A percentile compares a stretch with the other conserved stretches of the same genome.
Conservation (phyloP, 2,888 invertebrate species). For the Drosophila greeni region DNA sequence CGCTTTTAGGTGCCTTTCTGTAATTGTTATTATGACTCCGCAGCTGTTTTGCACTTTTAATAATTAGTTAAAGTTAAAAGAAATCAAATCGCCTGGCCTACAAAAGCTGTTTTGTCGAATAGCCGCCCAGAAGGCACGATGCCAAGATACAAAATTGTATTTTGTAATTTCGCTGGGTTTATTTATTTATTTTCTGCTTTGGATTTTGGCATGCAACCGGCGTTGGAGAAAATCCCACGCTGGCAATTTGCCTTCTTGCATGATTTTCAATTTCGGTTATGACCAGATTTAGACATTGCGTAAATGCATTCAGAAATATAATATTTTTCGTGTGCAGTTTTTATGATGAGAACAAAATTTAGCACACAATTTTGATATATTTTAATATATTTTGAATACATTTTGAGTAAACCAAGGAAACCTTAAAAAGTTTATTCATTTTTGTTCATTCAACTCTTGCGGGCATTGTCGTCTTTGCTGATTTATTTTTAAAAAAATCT, state of each 20-base stretch:
- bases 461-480: constrained; percentile 10
- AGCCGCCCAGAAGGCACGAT: constrained; percentile 60
- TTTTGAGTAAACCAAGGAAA: constrained; percentile 4
- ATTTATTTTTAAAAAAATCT: constrained; percentile 3
- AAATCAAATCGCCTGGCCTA: constrained; percentile 24
- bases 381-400: constrained; percentile 1
- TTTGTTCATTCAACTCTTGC: constrained; percentile 29
- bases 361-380: constrained; percentile 3
- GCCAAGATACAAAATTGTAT: constrained; percentile 49
- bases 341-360: constrained; percentile 11
- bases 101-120: constrained; percentile 40
- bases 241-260: constrained; percentile 35
- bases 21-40: constrained; percentile 23
- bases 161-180: constrained; percentile 11
- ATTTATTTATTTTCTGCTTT: constrained; percentile 29
- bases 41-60: constrained; percentile 49
- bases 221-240: constrained; percentile 46
- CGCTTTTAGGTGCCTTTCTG: constrained; percentile 11
- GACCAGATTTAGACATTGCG: constrained; percentile 56
- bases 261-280: constrained; percentile 38
- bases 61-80: constrained; percentile 36
- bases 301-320: constrained; percentile 49
- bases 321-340: constrained; percentile 29
- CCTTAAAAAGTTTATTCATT: constrained; percentile 1
- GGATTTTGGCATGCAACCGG: constrained; percentile 48